Evolutionary conservation across 2,888 invertebrate genomes (phyloP), one percentile per base, ranked within the genome.

Genomic region (Pollenia griseotomentosa): DNA sequence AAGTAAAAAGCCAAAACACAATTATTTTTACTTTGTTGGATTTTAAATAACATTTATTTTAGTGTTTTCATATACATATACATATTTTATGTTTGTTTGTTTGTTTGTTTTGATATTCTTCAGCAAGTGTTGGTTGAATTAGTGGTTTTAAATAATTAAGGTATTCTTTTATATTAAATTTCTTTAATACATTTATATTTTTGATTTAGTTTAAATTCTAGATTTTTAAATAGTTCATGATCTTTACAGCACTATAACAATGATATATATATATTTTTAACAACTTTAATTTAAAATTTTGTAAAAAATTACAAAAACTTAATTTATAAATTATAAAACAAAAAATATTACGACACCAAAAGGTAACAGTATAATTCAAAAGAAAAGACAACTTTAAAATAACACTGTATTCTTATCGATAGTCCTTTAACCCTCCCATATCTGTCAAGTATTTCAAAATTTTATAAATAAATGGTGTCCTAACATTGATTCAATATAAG

Each of bases 41-140:
- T 79, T 75, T 81, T n/a, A 70, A 74, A 74, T 86, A 86, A 86
- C 86, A 86, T 86, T 86, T 86, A 83, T 86, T 83, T 74, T 55
- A 74, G 82, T 86, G 86, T 78, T 70, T 85, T 55, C 57, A 55
- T 71, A 33, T 33, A 51, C 61, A 42, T 55, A 14, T 42, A 51
- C 61, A 42, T 55, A 14, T 42, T 71, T 80, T 63, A 14, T 42
- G 6, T 53, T 77, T 42, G 16, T 33, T 40, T n/a, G 10, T 16
- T 63, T 14, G 55, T n/a, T 9, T 23, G 23, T 23, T 23, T 23
- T 23, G 2, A 23, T 23, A 23, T 23, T 23, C 23, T 74, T 82
- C 68, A 71, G 81, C 71, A 82, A 61, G 65, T 81, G 59, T 85
- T 78, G 16, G 61, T 55, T 75, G 42, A 66, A 57, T 75, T 53